Evolutionary conservation across 2,888 invertebrate genomes (phyloP).

Genomic region (Pyrochroa serraticornis): DNA sequence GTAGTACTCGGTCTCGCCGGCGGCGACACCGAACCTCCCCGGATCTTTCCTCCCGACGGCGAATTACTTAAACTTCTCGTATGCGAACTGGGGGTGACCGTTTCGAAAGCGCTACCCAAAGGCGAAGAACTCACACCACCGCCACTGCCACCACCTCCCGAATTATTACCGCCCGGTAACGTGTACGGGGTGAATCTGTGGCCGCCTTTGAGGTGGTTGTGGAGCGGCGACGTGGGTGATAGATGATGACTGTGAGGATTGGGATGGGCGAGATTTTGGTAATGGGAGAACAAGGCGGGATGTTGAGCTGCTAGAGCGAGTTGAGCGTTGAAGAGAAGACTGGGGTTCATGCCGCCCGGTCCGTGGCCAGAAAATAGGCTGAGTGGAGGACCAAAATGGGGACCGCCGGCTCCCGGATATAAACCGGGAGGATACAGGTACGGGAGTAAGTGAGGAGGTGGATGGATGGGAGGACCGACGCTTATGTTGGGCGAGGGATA

Average conservation of each 20-base stretch:
- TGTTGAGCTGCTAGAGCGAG: constrained; percentile 88
- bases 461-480: constrained; percentile 91
- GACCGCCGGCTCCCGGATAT: constrained; percentile 72
- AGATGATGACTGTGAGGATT: constrained; percentile 62
- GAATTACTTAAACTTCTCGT: constrained; percentile 69
- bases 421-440: constrained; percentile 91
- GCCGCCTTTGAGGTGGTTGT: constrained; percentile 72
- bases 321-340: constrained; percentile 87
- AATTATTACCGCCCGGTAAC: constrained; percentile 66
- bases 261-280: constrained; percentile 67
- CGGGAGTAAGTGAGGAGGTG: constrained; percentile 85
- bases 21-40: constrained; percentile 61
- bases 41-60: constrained; percentile 59
- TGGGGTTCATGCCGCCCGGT: constrained; percentile 74
- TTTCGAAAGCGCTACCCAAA: constrained; percentile 85
- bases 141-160: constrained; percentile 56
- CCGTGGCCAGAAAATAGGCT: constrained; percentile 67
- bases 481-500: constrained; percentile 92
- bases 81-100: constrained; percentile 80
- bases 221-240: constrained; percentile 66
- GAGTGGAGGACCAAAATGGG: constrained; percentile 72
- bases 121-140: constrained; percentile 62
- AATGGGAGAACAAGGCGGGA: constrained; percentile 75
- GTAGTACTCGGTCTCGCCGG: constrained; percentile 65
- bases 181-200: constrained; percentile 91